These are phyloP conservation scores for Dipodomys spectabilis DNA, from an alignment of 2,113 vertebrate genomes.

Conservation along the genomic window DNA sequence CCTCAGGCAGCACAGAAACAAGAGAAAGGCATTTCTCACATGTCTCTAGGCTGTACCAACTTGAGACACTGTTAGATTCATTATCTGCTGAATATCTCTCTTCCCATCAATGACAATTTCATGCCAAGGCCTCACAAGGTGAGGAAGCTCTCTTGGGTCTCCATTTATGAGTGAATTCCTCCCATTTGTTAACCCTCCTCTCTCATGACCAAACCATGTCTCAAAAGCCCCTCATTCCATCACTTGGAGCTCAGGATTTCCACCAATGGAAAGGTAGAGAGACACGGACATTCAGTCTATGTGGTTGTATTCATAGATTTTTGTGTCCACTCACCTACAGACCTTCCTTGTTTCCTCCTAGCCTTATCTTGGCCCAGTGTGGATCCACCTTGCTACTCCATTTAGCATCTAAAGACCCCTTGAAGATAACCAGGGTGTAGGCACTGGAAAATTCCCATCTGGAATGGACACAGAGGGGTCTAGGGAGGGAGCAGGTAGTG, in stretches of 20 bases:
- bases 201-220: too few species aligned
- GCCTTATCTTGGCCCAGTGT: not conserved
- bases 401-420: not conserved
- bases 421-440: too few species aligned
- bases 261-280: not conserved
- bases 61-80: not conserved
- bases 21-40: too few species aligned
- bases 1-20: too few species aligned
- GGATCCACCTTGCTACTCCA: not conserved
- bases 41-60: too few species aligned
- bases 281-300: not conserved
- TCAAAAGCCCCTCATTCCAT: not conserved
- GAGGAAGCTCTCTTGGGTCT: not conserved
- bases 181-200: not conserved
- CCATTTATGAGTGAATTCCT: not conserved
- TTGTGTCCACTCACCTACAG: too few species aligned
- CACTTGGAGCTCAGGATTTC: not conserved
- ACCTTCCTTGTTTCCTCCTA: too few species aligned
- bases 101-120: not conserved
- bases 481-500: too few species aligned
- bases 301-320: too few species aligned
- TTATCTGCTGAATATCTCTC: too few species aligned
- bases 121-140: not conserved
- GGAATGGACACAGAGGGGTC: rapidly evolving
- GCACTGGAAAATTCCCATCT: not conserved